phyloP scores from a whole-genome alignment of 2,797 vertebrate species.

The Platalea minor region DNA sequence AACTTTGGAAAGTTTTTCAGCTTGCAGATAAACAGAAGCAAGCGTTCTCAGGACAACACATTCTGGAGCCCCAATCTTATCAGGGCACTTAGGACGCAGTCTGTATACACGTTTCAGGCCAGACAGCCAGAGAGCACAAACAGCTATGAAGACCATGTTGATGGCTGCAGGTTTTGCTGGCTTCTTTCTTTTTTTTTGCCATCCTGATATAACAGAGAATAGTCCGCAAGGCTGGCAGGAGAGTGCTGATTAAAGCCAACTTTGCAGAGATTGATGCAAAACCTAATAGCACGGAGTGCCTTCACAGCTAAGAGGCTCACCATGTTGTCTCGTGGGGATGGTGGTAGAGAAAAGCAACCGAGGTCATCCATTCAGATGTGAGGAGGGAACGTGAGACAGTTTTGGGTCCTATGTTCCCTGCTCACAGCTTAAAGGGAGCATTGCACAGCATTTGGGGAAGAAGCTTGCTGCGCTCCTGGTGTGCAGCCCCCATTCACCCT shows the following conservation, averaged over 20 bases:
- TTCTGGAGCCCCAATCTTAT: slow-evolving; percentile 70
- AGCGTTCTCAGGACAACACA: slow-evolving; percentile 66
- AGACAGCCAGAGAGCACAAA: neutral
- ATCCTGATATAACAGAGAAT: neutral
- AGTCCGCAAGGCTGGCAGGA: neutral
- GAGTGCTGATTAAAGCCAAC: neutral
- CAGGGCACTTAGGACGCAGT: slow-evolving; percentile 65
- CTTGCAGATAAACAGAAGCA: slow-evolving; percentile 63
- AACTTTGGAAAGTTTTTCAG: slow-evolving; percentile 68
- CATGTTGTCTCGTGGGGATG: neutral
- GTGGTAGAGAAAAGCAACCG: neutral
- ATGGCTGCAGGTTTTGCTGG: neutral
- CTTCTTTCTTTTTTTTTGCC: neutral
- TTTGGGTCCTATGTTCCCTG: neutral
- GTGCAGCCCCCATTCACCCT: neutral
- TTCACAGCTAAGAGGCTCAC: neutral
- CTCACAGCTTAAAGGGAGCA: neutral
- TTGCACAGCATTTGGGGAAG: neutral
- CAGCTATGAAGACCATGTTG: neutral
- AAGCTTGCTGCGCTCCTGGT: neutral
- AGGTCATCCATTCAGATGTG: neutral
- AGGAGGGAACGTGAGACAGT: neutral
- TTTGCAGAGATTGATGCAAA: slow-evolving; percentile 8
- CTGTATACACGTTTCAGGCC: slow-evolving; percentile 50
- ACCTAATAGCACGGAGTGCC: neutral